phyloP scores from a whole-genome alignment of 2,888 invertebrate species.

The Xanthorhoe spadicearia region DNA sequence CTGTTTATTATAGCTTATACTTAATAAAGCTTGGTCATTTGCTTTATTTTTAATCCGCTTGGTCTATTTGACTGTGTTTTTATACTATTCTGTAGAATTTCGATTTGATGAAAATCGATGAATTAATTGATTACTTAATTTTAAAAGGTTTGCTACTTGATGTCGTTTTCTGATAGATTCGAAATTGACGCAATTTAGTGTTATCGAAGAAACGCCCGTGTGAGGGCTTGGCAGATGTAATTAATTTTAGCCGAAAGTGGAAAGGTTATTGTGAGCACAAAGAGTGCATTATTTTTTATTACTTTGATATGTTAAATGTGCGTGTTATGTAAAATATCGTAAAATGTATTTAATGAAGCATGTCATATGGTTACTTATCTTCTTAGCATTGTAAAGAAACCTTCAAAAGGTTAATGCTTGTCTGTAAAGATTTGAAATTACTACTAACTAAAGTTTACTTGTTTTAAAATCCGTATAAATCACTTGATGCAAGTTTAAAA shows the following conservation, averaged over 20 bases:
- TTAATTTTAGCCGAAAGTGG: slow-evolving; percentile 61
- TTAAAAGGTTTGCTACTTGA: slow-evolving; percentile 24
- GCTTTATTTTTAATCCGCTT: slow-evolving; percentile 12
- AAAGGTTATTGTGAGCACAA: slow-evolving; percentile 69
- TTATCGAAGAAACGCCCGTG: slow-evolving; percentile 64
- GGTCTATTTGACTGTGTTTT: slow-evolving; percentile 8
- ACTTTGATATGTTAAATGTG: slow-evolving; percentile 70
- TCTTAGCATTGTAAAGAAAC: background rate
- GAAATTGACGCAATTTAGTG: slow-evolving; percentile 76
- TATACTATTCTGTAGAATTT: slow-evolving; percentile 9
- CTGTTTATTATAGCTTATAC: slow-evolving; percentile 4
- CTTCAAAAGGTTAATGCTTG: background rate
- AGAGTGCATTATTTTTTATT: slow-evolving; percentile 68
- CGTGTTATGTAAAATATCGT: slow-evolving; percentile 45
- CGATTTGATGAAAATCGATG: slow-evolving; percentile 12
- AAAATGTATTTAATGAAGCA: slow-evolving; percentile 32
- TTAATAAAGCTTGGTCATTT: slow-evolving; percentile 8
- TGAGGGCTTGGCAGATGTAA: slow-evolving; percentile 60
- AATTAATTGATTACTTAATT: slow-evolving; percentile 18
- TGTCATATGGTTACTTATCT: slow-evolving; percentile 22
- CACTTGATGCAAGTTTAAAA: background rate
- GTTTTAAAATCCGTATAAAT: background rate
- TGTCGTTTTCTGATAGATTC: slow-evolving; percentile 78
- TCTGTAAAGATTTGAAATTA: background rate
- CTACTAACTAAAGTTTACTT: background rate